phyloP scores from a whole-genome alignment of 2,888 invertebrate species.

The Drosophila mayaguana region DNA sequence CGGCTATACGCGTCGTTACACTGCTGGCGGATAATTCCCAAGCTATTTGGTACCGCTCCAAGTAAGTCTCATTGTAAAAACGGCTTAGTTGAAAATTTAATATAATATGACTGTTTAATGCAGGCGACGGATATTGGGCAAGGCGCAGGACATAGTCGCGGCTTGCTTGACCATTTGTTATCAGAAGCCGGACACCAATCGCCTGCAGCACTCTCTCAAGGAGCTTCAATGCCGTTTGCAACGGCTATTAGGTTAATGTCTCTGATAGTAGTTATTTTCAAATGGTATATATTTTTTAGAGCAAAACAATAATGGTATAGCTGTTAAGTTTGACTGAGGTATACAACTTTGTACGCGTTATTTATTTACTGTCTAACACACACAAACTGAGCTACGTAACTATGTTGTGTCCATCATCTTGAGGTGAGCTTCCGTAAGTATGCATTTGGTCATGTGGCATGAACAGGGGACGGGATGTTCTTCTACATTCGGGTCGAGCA shows the following conservation, averaged over 20 bases:
- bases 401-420: conserved; percentile 71
- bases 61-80: conserved; percentile 67
- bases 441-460: conserved; percentile 92
- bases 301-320: conserved; percentile 39
- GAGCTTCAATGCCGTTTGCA: conserved; percentile 84
- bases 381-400: conserved; percentile 17
- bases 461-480: conserved; percentile 92
- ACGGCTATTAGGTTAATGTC: conserved; percentile 63
- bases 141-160: conserved; percentile 91
- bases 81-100: neutral
- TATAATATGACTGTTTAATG: conserved; percentile 8
- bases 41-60: conserved; percentile 86
- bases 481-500: conserved; percentile 89
- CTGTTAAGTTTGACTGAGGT: conserved; percentile 74
- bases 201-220: conserved; percentile 87
- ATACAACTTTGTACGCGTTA: conserved; percentile 59
- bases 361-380: conserved; percentile 39
- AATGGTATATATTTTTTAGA: conserved; percentile 35
- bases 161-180: conserved; percentile 91
- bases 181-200: conserved; percentile 89
- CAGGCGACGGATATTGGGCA: conserved; percentile 89
- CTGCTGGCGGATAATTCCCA: conserved; percentile 89
- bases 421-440: conserved; percentile 87
- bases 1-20: conserved; percentile 90
- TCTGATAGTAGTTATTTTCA: conserved; percentile 31